These are phyloP conservation scores for Sterna hirundo DNA, from an alignment of 2,113 vertebrate genomes.

Conservation along the genomic window DNA sequence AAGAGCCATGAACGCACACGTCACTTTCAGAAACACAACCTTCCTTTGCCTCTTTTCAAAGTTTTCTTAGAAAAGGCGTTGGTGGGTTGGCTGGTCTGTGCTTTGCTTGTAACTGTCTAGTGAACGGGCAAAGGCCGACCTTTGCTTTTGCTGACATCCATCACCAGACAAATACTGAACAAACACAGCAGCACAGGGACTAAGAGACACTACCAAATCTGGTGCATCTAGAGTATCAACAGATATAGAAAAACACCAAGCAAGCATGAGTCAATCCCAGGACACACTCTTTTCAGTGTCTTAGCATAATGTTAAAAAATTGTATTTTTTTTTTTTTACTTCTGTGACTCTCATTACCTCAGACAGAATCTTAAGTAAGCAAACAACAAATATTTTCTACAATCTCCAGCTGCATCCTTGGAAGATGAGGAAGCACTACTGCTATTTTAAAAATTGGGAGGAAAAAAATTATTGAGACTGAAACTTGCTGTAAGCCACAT, in stretches of 20 bases:
- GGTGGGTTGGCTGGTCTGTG: not conserved
- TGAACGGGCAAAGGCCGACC: not conserved
- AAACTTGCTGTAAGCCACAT: not conserved
- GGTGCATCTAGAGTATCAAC: not conserved
- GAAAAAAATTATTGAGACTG: fast-evolving
- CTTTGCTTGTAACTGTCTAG: not conserved
- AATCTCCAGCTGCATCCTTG: not conserved
- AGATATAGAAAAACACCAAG: not conserved
- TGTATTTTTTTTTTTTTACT: not conserved
- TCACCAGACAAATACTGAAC: not conserved
- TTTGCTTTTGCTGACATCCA: not conserved
- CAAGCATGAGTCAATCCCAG: not conserved
- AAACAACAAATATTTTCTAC: not conserved
- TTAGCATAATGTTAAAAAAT: not conserved
- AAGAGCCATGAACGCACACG: not conserved
- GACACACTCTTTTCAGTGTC: not conserved
- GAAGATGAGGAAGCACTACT: not conserved
- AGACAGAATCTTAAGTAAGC: not conserved
- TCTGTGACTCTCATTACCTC: not conserved
- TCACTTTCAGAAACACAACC: not conserved
- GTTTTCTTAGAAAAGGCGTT: not conserved
- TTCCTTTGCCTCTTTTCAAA: not conserved
- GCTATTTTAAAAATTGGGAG: not conserved
- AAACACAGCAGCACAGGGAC: not conserved
- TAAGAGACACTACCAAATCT: not conserved